Percentiles rank a stretch among this genome's conserved stretches.
Conservation (phyloP, 2,888 invertebrate species). For the Teleiodes luculella region DNA sequence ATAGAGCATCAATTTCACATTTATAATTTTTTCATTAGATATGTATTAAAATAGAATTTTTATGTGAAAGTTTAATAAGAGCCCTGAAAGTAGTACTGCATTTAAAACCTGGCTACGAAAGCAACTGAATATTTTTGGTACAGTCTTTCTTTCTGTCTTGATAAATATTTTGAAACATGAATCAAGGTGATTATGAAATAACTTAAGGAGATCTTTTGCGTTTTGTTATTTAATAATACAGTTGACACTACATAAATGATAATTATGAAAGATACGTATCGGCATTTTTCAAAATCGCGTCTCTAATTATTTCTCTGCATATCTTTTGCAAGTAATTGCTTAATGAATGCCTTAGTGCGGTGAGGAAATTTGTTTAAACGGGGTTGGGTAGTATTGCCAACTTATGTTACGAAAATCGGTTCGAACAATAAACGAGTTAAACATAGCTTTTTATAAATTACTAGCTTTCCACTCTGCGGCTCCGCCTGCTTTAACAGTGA, state of each 20-base stretch:
- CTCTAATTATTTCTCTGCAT: conserved; percentile 14
- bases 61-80: too few relatives aligned
- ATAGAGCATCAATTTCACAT: too few relatives aligned
- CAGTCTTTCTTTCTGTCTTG: neutral
- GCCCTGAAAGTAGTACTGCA: too few relatives aligned
- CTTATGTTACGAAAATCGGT: neutral
- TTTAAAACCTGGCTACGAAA: too few relatives aligned
- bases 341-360: conserved; percentile 12
- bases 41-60: too few relatives aligned
- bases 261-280: conserved; percentile 5
- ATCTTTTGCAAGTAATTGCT: conserved; percentile 16
- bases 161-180: neutral
- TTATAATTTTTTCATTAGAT: too few relatives aligned
- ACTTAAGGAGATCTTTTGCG: neutral
- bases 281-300: neutral
- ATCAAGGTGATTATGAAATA: conserved; percentile 4
- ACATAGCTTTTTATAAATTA: too few relatives aligned
- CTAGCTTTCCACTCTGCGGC: too few relatives aligned
- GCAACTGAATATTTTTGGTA: too few relatives aligned
- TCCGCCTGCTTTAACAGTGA: too few relatives aligned
- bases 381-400: conserved; percentile 15
- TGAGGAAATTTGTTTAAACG: conserved; percentile 22
- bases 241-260: neutral
- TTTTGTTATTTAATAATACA: neutral
- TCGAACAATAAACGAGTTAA: too few relatives aligned